Evolutionary conservation across 2,797 vertebrate genomes (phyloP).

Genomic region (Notamacropus eugenii): DNA sequence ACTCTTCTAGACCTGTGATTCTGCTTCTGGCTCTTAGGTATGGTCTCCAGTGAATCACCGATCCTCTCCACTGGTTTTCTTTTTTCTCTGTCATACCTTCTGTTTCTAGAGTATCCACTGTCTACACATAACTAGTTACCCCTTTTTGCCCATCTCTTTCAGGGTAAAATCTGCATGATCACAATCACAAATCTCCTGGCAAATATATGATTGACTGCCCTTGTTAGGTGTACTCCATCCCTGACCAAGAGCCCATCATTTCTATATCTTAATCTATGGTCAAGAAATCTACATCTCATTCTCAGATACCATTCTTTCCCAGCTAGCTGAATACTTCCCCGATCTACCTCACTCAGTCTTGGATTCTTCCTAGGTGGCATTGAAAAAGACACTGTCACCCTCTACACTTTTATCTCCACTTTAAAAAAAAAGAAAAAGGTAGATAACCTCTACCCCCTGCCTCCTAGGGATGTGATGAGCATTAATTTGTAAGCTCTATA

Average conservation of each 20-base stretch:
- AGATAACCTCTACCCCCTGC: slow-evolving; percentile 29
- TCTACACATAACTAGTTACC: not conserved
- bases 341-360: not conserved
- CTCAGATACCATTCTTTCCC: not conserved
- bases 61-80: not conserved
- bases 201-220: not conserved
- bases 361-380: not conserved
- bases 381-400: not conserved
- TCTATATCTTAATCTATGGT: not conserved
- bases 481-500: slow-evolving; percentile 56
- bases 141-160: not conserved
- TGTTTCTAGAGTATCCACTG: not conserved
- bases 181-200: not conserved
- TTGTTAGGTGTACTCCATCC: not conserved
- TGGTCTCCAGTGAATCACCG: not conserved
- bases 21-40: not conserved
- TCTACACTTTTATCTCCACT: not conserved
- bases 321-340: not conserved
- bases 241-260: not conserved
- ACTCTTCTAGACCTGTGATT: not conserved
- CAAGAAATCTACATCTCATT: not conserved
- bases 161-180: not conserved
- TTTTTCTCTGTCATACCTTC: not conserved
- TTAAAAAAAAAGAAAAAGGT: slow-evolving; percentile 1
- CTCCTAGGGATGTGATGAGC: slow-evolving; percentile 12